phyloP scores from a whole-genome alignment of 2,113 vertebrate genomes.

The Boleophthalmus pectinirostris region DNA sequence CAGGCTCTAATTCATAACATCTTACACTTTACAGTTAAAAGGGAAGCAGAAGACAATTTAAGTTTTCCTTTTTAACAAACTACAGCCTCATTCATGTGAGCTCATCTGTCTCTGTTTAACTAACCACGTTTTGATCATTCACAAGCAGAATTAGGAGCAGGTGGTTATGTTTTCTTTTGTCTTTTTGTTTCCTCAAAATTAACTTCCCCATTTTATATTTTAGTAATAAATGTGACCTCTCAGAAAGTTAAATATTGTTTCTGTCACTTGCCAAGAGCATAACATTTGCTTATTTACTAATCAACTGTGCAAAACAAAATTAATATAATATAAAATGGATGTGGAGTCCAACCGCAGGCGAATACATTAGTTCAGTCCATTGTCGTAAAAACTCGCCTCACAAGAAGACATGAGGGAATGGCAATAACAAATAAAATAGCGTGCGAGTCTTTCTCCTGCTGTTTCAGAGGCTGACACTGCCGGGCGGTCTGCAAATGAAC shows the following conservation, averaged over 20 bases:
- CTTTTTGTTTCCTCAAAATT: slow-evolving; percentile 53
- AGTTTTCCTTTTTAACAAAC: slow-evolving; percentile 51
- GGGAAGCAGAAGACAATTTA: slow-evolving; percentile 50
- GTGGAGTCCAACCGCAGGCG: slow-evolving; percentile 55
- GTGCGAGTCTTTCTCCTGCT: slow-evolving; percentile 39
- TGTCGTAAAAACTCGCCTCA: slow-evolving; percentile 59
- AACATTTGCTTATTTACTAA: slow-evolving; percentile 67
- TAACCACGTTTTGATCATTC: slow-evolving; percentile 63
- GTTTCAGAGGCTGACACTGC: slow-evolving; percentile 29
- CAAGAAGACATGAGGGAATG: slow-evolving; percentile 60
- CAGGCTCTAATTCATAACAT: slow-evolving; percentile 65
- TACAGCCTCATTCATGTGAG: slow-evolving; percentile 60
- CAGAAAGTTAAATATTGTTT: slow-evolving; percentile 46
- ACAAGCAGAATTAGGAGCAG: slow-evolving; percentile 63
- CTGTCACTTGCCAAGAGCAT: slow-evolving; percentile 48
- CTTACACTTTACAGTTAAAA: slow-evolving; percentile 61
- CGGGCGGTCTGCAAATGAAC: slow-evolving; percentile 50
- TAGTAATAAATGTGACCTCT: slow-evolving; percentile 50
- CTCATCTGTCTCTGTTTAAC: slow-evolving; percentile 63
- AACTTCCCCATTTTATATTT: slow-evolving; percentile 24
- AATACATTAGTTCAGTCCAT: slow-evolving; percentile 57
- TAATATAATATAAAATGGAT: slow-evolving; percentile 57
- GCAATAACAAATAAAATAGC: slow-evolving; percentile 67
- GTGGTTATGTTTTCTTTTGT: slow-evolving; percentile 55
- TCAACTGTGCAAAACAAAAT: slow-evolving; percentile 62